phyloP scores from a whole-genome alignment of 2,113 vertebrate species.

The Lepidiolamprologus cunningtoni region DNA sequence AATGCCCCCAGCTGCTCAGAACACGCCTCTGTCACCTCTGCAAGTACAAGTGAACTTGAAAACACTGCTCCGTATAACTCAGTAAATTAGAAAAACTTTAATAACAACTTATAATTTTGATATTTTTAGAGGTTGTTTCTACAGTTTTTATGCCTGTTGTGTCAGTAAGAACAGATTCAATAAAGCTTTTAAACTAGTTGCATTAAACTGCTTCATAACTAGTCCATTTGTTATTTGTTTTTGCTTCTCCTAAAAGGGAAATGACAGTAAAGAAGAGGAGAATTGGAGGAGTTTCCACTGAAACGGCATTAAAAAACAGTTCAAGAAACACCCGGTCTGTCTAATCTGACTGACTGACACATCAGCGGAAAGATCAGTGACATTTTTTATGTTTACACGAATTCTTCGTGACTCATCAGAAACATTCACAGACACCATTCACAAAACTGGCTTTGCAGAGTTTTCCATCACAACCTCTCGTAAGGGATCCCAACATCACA shows the following conservation, averaged over 20 bases:
- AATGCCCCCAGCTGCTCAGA: neutral
- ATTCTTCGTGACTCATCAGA: neutral
- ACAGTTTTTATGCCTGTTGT: neutral
- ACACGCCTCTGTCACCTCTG: accelerated
- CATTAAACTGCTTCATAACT: neutral
- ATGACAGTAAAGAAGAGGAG: neutral
- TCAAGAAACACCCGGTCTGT: neutral
- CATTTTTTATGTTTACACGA: neutral
- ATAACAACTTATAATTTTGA: neutral
- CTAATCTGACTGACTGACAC: neutral
- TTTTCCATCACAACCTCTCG: neutral
- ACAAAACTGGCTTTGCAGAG: neutral
- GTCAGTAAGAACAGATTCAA: neutral
- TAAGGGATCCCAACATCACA: neutral
- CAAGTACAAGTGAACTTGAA: neutral
- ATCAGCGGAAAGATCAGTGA: neutral
- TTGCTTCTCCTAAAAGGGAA: neutral
- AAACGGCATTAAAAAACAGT: neutral
- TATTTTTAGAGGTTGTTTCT: neutral
- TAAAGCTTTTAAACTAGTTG: neutral
- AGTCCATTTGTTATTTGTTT: neutral
- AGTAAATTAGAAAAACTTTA: neutral
- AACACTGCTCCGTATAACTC: neutral
- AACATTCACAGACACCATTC: neutral
- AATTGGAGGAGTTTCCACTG: neutral